phyloP scores from a whole-genome alignment of 64 coral and sea anemone species.

The Porites australiensis region DNA sequence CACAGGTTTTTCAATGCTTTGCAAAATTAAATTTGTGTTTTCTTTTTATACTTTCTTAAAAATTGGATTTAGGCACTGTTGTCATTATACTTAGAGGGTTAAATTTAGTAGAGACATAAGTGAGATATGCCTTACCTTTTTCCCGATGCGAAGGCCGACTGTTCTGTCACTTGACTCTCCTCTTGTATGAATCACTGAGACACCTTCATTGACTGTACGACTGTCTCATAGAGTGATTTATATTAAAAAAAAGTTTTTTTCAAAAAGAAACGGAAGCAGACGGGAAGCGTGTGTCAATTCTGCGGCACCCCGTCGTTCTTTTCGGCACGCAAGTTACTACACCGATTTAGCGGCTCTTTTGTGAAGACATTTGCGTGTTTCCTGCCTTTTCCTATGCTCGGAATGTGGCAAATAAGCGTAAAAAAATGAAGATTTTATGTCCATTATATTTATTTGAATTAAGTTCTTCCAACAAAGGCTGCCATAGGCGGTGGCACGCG shows the following conservation, averaged over 20 bases:
- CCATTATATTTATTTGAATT: background rate
- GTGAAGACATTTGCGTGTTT: constrained; percentile 1
- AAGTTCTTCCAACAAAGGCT: background rate
- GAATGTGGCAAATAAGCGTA: background rate
- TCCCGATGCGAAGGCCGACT: background rate
- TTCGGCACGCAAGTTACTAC: constrained; percentile 2
- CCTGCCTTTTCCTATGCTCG: background rate
- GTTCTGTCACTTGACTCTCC: background rate
- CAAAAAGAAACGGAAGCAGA: constrained; percentile 1
- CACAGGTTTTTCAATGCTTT: no score
- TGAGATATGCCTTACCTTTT: background rate
- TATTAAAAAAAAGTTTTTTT: background rate
- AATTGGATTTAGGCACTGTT: no score
- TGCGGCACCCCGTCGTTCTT: background rate
- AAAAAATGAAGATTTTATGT: background rate
- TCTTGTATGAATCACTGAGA: background rate
- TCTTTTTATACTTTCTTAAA: no score
- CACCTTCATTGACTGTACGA: background rate
- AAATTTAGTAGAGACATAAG: no score
- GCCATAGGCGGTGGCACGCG: no score
- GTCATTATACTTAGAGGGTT: no score
- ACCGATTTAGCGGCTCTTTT: background rate
- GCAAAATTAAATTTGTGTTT: no score
- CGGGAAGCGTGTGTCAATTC: background rate
- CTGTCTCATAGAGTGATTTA: background rate